These are phyloP conservation scores for Fringilla coelebs DNA, from an alignment of 2,797 vertebrate species.

Conservation along the genomic window DNA sequence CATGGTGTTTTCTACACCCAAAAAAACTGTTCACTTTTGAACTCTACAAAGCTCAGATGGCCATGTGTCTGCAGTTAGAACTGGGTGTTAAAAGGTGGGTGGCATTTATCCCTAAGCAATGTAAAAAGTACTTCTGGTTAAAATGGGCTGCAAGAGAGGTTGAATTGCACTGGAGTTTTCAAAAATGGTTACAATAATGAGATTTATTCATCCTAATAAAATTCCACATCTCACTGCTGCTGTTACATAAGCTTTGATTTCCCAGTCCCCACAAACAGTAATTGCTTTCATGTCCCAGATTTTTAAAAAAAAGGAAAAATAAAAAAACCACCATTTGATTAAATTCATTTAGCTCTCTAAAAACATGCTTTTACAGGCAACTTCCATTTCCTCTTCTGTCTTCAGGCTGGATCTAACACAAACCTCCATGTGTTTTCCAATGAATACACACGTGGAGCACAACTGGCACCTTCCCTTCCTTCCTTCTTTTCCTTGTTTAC, in stretches of 20 bases:
- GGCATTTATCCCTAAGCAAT: neutral
- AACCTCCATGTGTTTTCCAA: neutral
- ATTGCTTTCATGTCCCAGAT: accelerated
- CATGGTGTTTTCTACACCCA: neutral
- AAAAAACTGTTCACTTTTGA: neutral
- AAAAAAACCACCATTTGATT: neutral
- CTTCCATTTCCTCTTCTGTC: neutral
- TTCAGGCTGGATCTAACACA: neutral
- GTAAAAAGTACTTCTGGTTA: neutral
- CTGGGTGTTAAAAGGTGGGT: neutral
- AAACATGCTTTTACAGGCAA: neutral
- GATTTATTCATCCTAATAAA: neutral
- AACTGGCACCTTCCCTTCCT: neutral
- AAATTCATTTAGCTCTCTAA: neutral
- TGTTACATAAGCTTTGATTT: neutral
- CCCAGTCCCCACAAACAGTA: neutral
- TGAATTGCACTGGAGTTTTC: neutral
- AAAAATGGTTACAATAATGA: neutral
- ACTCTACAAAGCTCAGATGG: neutral
- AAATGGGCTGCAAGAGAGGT: neutral
- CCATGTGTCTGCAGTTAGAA: accelerated
- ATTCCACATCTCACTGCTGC: neutral
- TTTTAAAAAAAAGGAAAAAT: neutral
- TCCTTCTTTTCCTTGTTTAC: neutral
- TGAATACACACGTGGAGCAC: neutral